Conservation (phyloP, 1,140 invertebrate genomes). For the Drosophila ogumai region DNA sequence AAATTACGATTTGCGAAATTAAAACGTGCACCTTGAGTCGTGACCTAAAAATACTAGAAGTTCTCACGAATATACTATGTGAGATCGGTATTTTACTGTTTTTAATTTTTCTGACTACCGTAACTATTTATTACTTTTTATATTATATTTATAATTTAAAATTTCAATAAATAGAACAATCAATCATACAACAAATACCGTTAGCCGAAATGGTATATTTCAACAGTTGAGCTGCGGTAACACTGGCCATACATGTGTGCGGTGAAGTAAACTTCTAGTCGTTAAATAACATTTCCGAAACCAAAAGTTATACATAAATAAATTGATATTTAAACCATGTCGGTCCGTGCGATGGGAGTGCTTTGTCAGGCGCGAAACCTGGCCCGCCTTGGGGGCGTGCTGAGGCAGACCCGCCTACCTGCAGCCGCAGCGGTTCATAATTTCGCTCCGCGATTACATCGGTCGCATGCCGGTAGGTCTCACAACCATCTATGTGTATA, state of each 20-base stretch:
- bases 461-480: slow-evolving; percentile 24
- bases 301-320: neutral
- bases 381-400: neutral
- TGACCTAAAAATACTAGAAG: too few relatives aligned
- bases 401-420: slow-evolving; percentile 12
- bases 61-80: too few relatives aligned
- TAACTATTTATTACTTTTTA: too few relatives aligned
- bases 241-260: slow-evolving; percentile 53
- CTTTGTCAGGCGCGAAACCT: slow-evolving; percentile 22
- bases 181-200: neutral
- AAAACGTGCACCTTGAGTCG: too few relatives aligned
- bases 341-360: slow-evolving; percentile 34
- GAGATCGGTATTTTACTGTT: too few relatives aligned
- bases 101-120: too few relatives aligned
- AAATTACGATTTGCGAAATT: too few relatives aligned
- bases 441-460: neutral
- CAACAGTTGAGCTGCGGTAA: neutral
- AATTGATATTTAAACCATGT: slow-evolving; percentile 9
- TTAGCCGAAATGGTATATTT: neutral
- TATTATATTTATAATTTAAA: too few relatives aligned
- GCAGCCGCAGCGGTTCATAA: slow-evolving; percentile 1
- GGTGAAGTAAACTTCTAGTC: slow-evolving; percentile 18
- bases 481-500: too few relatives aligned
- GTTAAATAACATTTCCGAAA: slow-evolving; percentile 56
- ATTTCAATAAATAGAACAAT: too few relatives aligned